A percentile compares a stretch with the other conserved stretches of the same genome.
Evolutionary conservation across 2,113 vertebrate species (phyloP).

Genomic region (Petaurus breviceps): DNA sequence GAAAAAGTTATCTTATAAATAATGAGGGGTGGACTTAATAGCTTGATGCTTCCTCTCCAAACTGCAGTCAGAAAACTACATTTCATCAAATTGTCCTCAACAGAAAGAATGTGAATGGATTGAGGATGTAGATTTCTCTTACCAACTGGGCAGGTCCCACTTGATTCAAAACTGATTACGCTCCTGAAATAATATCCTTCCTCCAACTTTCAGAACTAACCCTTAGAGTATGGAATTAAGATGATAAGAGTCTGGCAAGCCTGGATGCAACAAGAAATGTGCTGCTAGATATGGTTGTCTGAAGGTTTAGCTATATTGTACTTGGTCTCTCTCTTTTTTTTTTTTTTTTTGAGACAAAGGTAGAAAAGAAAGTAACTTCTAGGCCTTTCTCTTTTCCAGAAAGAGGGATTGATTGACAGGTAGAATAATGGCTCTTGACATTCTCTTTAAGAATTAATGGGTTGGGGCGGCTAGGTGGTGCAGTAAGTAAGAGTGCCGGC

Average conservation of each 20-base stretch:
- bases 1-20: background rate
- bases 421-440: background rate
- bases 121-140: background rate
- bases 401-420: background rate
- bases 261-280: background rate
- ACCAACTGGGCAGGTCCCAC: background rate
- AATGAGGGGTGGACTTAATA: background rate
- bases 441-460: background rate
- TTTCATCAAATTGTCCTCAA: background rate
- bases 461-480: too few relatives aligned
- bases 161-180: background rate
- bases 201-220: background rate
- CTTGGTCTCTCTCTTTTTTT: background rate
- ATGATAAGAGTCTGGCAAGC: background rate
- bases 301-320: background rate
- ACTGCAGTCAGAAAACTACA: background rate
- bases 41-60: background rate
- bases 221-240: background rate
- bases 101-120: background rate
- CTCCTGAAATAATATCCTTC: background rate
- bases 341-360: background rate
- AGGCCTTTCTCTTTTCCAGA: background rate
- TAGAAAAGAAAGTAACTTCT: background rate
- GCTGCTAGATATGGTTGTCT: background rate
- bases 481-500: too few relatives aligned